These are phyloP conservation scores for Dascillus cervinus DNA, from an alignment of 2,888 invertebrate species.

Conservation along the genomic window DNA sequence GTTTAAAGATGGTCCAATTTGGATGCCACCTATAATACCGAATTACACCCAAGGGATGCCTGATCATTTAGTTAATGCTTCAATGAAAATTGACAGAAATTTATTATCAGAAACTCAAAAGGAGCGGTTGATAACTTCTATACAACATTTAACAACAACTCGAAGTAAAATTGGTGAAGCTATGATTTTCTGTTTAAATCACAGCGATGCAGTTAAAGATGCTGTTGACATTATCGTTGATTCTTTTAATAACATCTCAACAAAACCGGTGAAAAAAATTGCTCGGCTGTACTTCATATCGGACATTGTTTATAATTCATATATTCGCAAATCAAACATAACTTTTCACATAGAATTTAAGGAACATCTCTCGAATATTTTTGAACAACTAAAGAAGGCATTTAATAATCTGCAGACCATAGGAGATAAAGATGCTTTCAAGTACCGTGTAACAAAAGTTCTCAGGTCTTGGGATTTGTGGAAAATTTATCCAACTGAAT, in stretches of 20 bases:
- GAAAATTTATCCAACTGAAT: conserved; percentile 86
- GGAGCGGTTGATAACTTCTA: conserved; percentile 77
- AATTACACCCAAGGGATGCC: conserved; percentile 95
- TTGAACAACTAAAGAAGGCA: conserved; percentile 62
- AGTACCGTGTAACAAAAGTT: conserved; percentile 74
- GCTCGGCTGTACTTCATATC: conserved; percentile 90
- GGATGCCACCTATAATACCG: conserved; percentile 91
- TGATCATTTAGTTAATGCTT: conserved; percentile 69
- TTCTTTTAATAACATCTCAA: conserved; percentile 62
- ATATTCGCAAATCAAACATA: conserved; percentile 77
- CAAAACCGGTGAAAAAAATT: conserved; percentile 72
- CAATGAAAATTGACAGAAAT: conserved; percentile 53
- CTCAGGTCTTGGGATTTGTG: conserved; percentile 94
- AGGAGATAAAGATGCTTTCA: conserved; percentile 85
- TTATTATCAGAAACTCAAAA: conserved; percentile 71
- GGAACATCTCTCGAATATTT: conserved; percentile 63
- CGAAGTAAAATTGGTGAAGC: conserved; percentile 75
- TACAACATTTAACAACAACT: conserved; percentile 72
- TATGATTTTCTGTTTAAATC: conserved; percentile 97
- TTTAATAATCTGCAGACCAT: conserved; percentile 62
- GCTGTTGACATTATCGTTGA: conserved; percentile 84
- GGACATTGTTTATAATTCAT: conserved; percentile 93
- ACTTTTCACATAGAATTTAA: conserved; percentile 80
- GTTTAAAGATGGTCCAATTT: conserved; percentile 91
- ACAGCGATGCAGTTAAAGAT: conserved; percentile 89